Base-by-base conservation (phyloP, 2,113 vertebrate genomes). In the Melierax canorus region DNA sequence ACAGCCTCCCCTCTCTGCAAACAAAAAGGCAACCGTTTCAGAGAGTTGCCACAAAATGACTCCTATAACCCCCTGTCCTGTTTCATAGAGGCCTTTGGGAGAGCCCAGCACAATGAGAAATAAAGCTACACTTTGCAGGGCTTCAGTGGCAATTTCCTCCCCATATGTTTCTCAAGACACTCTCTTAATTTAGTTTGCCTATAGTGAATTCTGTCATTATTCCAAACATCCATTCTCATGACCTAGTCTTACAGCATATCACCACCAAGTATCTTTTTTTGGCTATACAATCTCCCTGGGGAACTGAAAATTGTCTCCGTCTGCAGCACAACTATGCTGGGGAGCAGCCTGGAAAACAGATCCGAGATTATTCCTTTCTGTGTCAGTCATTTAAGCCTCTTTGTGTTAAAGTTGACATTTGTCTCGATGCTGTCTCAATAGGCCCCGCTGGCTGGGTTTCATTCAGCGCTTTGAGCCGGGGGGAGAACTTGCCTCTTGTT, bases 351-450 rank as follows among this genome's bases (percentile, higher is more conserved):
- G 93, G 94, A 96, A 95, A 98, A 93, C 64, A 96, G 95, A 98
- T 93, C 94, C 50, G 78, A 83, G 95, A 96, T 97, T 97, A 96
- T 97, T 97, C 91, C 91, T 96, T 97, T 96, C 90, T 90, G 75
- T 93, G 95, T 96, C 81, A 97, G 86, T 97, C 96, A 97, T 97
- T 96, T 95, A 96, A 97, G 97, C 94, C 95, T 91, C 92, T 94
- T 95, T 94, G 94, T 92, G 95, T 97, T 97, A 93, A 97, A 97
- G 93, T 96, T 96, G 97, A 98, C 95, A 85, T 98, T 97, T 97
- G 97, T 97, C 97, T 96, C 71, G 18, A 95, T 95, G 95, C 90
- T 90, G 90, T 97, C 94, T 89, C 30, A 95, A 96, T 97, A 97
- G 96, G 88, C 91, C 59, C 29, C 5, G 29, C 91, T 96, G 94